A percentile compares a stretch with the other conserved stretches of the same genome.
Conservation (phyloP, 37 sponge, comb jelly and placozoan genomes). For the Beroe forskalii region DNA sequence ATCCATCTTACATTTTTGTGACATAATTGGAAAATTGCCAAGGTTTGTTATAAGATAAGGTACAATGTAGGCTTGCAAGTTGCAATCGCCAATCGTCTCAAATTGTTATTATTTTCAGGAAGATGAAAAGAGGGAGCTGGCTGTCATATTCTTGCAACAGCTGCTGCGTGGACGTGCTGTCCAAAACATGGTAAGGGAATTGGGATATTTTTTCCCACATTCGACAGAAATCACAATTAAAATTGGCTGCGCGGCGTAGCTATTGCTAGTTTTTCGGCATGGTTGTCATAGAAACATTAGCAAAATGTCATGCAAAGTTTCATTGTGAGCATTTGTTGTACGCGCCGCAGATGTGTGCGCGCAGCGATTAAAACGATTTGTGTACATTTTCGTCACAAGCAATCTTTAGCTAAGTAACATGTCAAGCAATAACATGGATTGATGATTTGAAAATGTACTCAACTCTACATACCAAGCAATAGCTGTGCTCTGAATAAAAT, state of each 20-base stretch:
- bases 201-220: not conserved
- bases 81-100: too few species aligned
- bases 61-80: too few species aligned
- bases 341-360: too few species aligned
- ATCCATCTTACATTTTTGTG: not conserved
- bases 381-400: too few species aligned
- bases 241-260: not conserved
- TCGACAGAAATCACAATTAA: not conserved
- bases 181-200: constrained; percentile 75
- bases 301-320: not conserved
- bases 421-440: too few species aligned
- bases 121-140: constrained; percentile 77
- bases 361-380: too few species aligned
- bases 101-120: constrained; percentile 70
- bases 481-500: too few species aligned
- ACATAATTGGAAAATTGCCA: too few species aligned
- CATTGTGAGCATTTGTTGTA: not conserved
- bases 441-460: too few species aligned
- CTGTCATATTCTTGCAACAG: constrained; percentile 83
- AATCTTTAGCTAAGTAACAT: too few species aligned
- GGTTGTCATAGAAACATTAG: not conserved
- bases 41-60: too few species aligned
- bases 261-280: constrained; percentile 46
- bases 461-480: too few species aligned
- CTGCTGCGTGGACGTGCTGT: constrained; percentile 86